A percentile compares a stretch with the other conserved stretches of the same genome.
Evolutionary conservation across 1,140 invertebrate genomes (phyloP).

Genomic region (Physella acuta): DNA sequence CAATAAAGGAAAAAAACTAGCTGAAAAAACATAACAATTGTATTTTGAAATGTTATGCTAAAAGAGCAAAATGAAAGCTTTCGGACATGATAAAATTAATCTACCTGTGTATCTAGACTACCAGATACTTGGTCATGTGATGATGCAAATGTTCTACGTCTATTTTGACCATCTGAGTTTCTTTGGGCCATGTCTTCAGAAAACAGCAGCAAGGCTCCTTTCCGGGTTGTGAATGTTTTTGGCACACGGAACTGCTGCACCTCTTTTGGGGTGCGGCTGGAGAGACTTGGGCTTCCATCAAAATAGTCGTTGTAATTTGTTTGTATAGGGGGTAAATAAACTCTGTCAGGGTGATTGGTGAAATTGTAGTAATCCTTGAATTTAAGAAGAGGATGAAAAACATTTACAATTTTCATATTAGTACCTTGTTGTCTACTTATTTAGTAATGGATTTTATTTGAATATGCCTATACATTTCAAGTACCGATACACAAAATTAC

Average conservation of each 20-base stretch:
- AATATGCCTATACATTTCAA: too few species aligned
- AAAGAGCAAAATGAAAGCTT: too few species aligned
- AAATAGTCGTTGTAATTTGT: slow-evolving; percentile 27
- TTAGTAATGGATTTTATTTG: too few species aligned
- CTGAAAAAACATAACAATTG: too few species aligned
- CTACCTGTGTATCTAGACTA: slow-evolving; percentile 3
- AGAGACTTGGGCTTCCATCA: slow-evolving; percentile 8
- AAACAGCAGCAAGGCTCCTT: slow-evolving; percentile 58
- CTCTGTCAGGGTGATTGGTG: slow-evolving; percentile 34
- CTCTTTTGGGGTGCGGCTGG: slow-evolving; percentile 28
- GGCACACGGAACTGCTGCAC: slow-evolving; percentile 45
- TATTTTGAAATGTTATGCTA: too few species aligned
- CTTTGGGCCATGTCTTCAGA: slow-evolving; percentile 54
- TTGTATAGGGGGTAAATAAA: slow-evolving; percentile 34
- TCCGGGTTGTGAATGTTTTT: slow-evolving; percentile 59
- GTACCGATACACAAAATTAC: too few species aligned
- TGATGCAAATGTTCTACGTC: slow-evolving; percentile 2
- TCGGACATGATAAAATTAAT: too few species aligned
- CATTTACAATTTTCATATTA: too few species aligned
- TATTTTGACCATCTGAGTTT: slow-evolving; percentile 18
- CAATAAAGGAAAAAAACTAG: too few species aligned
- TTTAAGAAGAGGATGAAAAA: too few species aligned
- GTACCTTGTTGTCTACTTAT: too few species aligned
- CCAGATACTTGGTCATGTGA: neutral
- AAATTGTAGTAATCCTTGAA: slow-evolving; percentile 58